A percentile compares a stretch with the other conserved stretches of the same genome.
Conservation (phyloP, 1,140 invertebrate genomes). For the Eciton burchellii region DNA sequence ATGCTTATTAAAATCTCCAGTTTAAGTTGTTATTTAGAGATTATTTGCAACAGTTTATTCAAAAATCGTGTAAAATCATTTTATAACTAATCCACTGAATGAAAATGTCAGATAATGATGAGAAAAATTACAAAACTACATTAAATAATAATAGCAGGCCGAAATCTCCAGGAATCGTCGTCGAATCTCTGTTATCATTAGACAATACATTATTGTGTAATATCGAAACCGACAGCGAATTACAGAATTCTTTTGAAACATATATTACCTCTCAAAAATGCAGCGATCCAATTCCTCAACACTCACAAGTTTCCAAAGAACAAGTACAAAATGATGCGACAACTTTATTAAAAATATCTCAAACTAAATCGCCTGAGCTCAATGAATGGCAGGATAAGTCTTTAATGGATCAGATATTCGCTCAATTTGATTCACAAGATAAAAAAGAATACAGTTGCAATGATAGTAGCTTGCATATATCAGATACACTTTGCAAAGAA, state of each 20-base stretch:
- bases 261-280: not conserved
- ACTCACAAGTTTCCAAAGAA: not conserved
- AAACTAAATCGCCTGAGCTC: not conserved
- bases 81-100: not conserved
- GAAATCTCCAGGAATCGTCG: not conserved
- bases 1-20: too few relatives aligned
- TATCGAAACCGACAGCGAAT: conserved; percentile 51
- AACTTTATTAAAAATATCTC: conserved; percentile 14
- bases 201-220: conserved; percentile 68
- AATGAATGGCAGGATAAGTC: conserved; percentile 69
- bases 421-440: conserved; percentile 40
- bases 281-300: not conserved
- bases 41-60: not conserved
- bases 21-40: too few relatives aligned
- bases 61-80: not conserved
- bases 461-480: conserved; percentile 7
- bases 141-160: not conserved
- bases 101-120: not conserved
- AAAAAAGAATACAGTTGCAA: conserved; percentile 17
- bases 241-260: not conserved
- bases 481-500: conserved; percentile 24
- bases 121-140: not conserved
- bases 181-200: conserved; percentile 61
- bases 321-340: not conserved
- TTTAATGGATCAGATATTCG: conserved; percentile 62